Base-by-base conservation (phyloP, 2,888 invertebrate genomes). In the Caenorhabditis sp. region DNA sequence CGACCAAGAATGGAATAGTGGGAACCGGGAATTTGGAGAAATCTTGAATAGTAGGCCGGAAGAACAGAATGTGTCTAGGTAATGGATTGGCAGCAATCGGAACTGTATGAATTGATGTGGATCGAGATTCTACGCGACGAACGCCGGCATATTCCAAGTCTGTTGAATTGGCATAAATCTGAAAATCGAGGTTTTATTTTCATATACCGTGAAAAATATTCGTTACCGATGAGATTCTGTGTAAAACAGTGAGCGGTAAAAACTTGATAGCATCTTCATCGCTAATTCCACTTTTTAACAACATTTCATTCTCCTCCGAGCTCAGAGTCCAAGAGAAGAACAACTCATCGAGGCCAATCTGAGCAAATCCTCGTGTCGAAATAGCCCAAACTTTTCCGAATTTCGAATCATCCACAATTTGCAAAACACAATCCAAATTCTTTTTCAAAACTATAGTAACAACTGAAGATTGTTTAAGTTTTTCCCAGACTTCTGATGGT, bases 301-400 rank as follows among this genome's bases (percentile, higher is more conserved):
- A 58, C 20, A 66, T 66, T 53, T 74, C 67, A 7, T 52, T 5
- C 12, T 73, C 68, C 10, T 54, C 14, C 5, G 72, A 63, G 25
- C 56, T 58, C 21, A 76, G 31, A 31, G 58, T 67, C 78, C 78
- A 78, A 12, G 70, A 58, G 43, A 76, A 75, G 1, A 78, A 57
- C 7, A 82, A 52, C 54, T 82, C 82, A 62, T 82, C 81, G 10
- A 80, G 53, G 7, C 80, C 82, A 10, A 81, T 67, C 27, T 73
- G 64, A 21, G 68, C 63, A 49, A 82, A 81, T 49, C 82, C 82
- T 36, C 68, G 61, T 10, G 77, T 64, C n/a, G 68, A 59, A n/a
- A 79, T 71, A 5, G 63, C 23, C 67, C 67, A 65, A 49, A 67
- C 57, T 7, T 57, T 38, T 5, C 68, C 65, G 17, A 66, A 69